A percentile compares a stretch with the other conserved stretches of the same genome.
Evolutionary conservation across 2,113 vertebrate species (phyloP).

Genomic region (Malurus cyaneus): DNA sequence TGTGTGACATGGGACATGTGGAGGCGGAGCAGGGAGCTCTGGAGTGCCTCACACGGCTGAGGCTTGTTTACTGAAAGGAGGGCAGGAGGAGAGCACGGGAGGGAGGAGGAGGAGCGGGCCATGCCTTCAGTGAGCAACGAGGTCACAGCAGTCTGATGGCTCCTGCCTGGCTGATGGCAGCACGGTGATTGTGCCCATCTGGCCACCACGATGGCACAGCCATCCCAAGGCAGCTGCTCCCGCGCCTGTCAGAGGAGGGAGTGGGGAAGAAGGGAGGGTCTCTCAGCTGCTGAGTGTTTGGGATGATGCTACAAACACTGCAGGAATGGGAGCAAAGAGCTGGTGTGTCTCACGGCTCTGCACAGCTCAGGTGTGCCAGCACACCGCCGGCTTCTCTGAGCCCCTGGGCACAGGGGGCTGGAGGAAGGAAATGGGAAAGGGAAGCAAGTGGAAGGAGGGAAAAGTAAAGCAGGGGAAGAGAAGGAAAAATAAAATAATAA

Average conservation of each 20-base stretch:
- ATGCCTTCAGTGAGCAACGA: fast-evolving
- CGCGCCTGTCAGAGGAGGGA: fast-evolving
- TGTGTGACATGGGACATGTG: neutral
- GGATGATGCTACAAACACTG: neutral
- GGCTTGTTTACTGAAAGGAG: neutral
- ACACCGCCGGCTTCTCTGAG: fast-evolving
- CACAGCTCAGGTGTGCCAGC: neutral
- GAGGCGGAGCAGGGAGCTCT: neutral
- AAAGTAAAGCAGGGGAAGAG: fast-evolving
- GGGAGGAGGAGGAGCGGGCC: neutral
- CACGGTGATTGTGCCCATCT: fast-evolving
- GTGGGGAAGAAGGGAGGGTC: neutral
- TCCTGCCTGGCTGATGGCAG: neutral
- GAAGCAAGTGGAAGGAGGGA: neutral
- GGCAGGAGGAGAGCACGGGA: neutral
- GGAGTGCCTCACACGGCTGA: neutral
- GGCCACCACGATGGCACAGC: neutral
- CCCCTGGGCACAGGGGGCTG: neutral
- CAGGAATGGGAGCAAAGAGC: neutral
- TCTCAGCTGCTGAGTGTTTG: fast-evolving
- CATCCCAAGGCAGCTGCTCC: neutral
- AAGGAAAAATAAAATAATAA: fast-evolving
- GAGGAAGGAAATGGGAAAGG: neutral
- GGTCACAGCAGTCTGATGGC: neutral
- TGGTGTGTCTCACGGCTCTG: neutral